Evolutionary conservation across 2,888 invertebrate genomes (phyloP).

Genomic region (Volucella inanis): DNA sequence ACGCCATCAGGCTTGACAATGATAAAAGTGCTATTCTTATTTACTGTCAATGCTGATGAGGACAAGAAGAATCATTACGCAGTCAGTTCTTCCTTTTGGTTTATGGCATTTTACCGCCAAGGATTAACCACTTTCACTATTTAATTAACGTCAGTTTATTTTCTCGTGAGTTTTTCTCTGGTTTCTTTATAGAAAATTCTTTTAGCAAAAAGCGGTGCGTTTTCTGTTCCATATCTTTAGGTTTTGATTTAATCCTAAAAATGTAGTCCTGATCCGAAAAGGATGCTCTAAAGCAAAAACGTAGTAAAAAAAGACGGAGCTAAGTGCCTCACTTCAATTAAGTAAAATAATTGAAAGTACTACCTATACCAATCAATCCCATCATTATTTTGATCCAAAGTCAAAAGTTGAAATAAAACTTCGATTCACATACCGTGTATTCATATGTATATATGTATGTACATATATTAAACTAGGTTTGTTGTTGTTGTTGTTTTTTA

Average conservation of each 20-base stretch:
- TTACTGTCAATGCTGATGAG: conserved; percentile 87
- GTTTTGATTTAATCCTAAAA: too few relatives aligned
- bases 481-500: conserved; percentile 13
- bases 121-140: too few relatives aligned
- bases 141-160: too few relatives aligned
- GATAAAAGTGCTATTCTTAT: conserved; percentile 95
- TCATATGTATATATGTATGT: not conserved
- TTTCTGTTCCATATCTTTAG: too few relatives aligned
- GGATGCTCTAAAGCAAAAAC: too few relatives aligned
- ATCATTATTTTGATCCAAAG: conserved; percentile 58
- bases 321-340: conserved; percentile 34
- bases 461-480: not conserved
- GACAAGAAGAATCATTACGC: conserved; percentile 86
- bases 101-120: too few relatives aligned
- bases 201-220: too few relatives aligned
- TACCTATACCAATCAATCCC: conserved; percentile 15
- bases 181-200: too few relatives aligned
- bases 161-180: too few relatives aligned
- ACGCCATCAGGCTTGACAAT: too few relatives aligned
- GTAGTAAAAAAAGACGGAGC: conserved; percentile 8
- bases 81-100: too few relatives aligned
- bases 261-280: too few relatives aligned
- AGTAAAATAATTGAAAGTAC: not conserved
- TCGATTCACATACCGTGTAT: conserved; percentile 15
- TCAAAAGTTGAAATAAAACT: conserved; percentile 53